These are phyloP conservation scores for Muntiacus muntjak DNA, from an alignment of 2,113 vertebrate species.

Conservation along the genomic window DNA sequence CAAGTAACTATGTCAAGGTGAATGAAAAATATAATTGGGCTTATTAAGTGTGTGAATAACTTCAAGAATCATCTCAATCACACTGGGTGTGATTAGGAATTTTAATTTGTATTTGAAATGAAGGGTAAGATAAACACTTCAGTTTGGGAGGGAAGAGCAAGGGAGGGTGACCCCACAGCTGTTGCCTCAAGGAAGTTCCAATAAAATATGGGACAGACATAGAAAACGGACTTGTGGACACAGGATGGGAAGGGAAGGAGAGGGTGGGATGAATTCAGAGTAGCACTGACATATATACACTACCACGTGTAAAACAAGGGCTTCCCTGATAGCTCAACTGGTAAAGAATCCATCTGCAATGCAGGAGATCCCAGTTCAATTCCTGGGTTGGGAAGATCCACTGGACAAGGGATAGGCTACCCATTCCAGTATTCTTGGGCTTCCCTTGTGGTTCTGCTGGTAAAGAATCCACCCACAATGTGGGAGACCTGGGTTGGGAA, in stretches of 20 bases:
- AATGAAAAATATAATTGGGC: conserved; percentile 50
- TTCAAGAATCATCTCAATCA: conserved; percentile 64
- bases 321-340: not conserved
- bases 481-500: not conserved
- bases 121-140: conserved; percentile 1
- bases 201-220: not conserved
- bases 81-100: conserved; percentile 31
- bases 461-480: not conserved
- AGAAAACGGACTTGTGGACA: not conserved
- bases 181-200: not conserved
- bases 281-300: not conserved
- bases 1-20: conserved; percentile 66
- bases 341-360: not conserved
- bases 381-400: not conserved
- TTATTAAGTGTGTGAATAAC: conserved; percentile 58
- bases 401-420: too few relatives aligned
- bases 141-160: not conserved
- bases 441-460: not conserved
- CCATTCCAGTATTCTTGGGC: not conserved
- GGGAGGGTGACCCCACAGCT: not conserved
- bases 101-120: conserved; percentile 56
- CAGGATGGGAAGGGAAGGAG: not conserved
- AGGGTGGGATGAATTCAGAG: not conserved
- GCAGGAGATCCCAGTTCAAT: not conserved
- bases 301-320: not conserved